Base-by-base conservation (phyloP, 2,888 invertebrate genomes). In the Horisme vitalbata region DNA sequence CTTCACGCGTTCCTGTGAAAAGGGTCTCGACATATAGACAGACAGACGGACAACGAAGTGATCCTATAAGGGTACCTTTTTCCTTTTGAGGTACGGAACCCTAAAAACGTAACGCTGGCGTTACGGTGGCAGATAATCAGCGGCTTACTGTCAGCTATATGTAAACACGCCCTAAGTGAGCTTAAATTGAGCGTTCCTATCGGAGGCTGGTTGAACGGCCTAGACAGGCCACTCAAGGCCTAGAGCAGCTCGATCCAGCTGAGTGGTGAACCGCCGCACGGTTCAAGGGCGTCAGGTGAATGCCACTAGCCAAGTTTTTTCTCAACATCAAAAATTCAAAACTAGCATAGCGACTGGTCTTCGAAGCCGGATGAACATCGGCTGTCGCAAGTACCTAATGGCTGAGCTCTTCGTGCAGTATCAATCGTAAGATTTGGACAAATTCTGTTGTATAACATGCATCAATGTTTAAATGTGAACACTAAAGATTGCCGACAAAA, bases 211-310 rank as follows among this genome's bases (percentile, higher is more conserved):
- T 83, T 85, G 83, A 85, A 84, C 61, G 83, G 74, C 83, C 85
- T 83, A 83, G 77, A 68, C 75, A 54, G 54, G 59, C 62, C 83
- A 83, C 61, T 79, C 83, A 85, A 86, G 84, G 83, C 76, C 73
- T 79, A 75, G 77, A 79, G 71, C 75, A 70, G 73, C 68, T 69
- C 55, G 63, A 67, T 72, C 79, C 86, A 84, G 84, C 82, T 81
- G 81, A 77, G 77, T 75, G 68, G 70, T 85, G 83, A 80, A 80
- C 85, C 68, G 78, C 62, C 74, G 69, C 67, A 41, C 71, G 75
- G 87, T 87, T 87, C 86, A 87, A 87, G 88, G 88, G 78, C 83
- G 63, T 61, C 79, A 73, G 87, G 88, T 87, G 88, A 88, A 86
- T 83, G 87, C 83, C 87, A 85, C 83, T 62, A 67, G 73, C 68